phyloP scores from a whole-genome alignment of 2,888 invertebrate genomes.

The Lithosia quadra region DNA sequence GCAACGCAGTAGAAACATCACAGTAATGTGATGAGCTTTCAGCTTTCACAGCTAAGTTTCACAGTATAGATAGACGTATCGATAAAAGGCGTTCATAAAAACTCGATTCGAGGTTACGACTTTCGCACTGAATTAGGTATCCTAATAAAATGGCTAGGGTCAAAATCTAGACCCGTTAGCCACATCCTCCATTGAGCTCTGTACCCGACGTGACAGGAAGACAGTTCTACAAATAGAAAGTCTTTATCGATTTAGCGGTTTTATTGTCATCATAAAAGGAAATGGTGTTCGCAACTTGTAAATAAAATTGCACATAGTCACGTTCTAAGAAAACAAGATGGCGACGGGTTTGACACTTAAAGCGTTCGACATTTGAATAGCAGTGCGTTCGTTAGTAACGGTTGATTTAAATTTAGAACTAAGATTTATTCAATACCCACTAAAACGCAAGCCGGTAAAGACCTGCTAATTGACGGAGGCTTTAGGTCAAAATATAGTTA shows the following conservation, averaged over 20 bases:
- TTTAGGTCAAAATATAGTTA: too few species aligned
- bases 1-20: too few species aligned
- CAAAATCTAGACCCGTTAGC: slow-evolving; percentile 42
- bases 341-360: neutral
- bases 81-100: too few species aligned
- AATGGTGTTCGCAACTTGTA: slow-evolving; percentile 20
- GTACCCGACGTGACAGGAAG: slow-evolving; percentile 43
- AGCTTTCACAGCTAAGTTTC: too few species aligned
- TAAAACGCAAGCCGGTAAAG: neutral
- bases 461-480: too few species aligned
- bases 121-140: too few species aligned
- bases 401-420: neutral
- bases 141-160: slow-evolving; percentile 1
- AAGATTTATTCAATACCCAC: neutral
- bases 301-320: slow-evolving; percentile 6
- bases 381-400: neutral
- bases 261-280: slow-evolving; percentile 34
- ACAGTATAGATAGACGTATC: too few species aligned
- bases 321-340: slow-evolving; percentile 11
- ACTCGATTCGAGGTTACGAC: too few species aligned
- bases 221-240: slow-evolving; percentile 26
- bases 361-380: neutral
- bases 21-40: too few species aligned
- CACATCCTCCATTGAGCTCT: slow-evolving; percentile 11
- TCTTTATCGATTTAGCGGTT: slow-evolving; percentile 10